Evolutionary conservation across 92 coral and sea anemone genomes (phyloP), one percentile per base, ranked within the genome.

Genomic region (Porites evermanni): DNA sequence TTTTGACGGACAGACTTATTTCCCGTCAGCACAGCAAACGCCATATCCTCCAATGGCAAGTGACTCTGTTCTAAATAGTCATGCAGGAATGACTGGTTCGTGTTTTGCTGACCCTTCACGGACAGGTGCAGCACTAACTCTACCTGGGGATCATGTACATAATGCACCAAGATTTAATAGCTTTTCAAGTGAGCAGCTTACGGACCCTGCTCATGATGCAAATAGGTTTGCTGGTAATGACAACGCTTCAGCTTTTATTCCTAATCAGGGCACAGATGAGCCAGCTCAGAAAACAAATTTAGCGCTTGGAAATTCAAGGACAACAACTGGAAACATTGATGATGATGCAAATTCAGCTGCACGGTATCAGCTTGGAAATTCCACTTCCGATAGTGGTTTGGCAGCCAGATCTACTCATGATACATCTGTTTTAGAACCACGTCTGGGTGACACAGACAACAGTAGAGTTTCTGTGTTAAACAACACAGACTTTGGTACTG

Each of bases 11-110:
- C n/a, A 23, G 8, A 21, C 76, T 47, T 2, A 72, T 72, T 44
- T 17, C 0, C 76, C 58, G 11, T 72, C n/a, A 72, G 9, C 54
- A 53, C 58, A 50, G 17, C 47, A 8, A 9, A 21, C 6, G 17
- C 19, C 51, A 12, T 6, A 26, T 24, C n/a, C 76, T 18, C 47
- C 76, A 7, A 14, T 47, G 19, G 12, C 75, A 12, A 24, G 7
- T 7, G n/a, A 72, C 47, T 29, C 17, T 17, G 0, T 11, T 72
- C 0, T 7, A 8, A 52, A 72, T 47, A 29, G 32, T 29, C 2
- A 29, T 29, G n/a, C 59, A 47, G 76, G 58, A 18, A 16, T 18
- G 76, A 72, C 76, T 72, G 58, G 76, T 47, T 47, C 76, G 17
- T 0, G 51, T 72, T 50, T 50, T 17, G 76, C 23, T 17, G 51